Evolutionary conservation across 2,797 vertebrate genomes (phyloP).

Genomic region (Momotus momota): DNA sequence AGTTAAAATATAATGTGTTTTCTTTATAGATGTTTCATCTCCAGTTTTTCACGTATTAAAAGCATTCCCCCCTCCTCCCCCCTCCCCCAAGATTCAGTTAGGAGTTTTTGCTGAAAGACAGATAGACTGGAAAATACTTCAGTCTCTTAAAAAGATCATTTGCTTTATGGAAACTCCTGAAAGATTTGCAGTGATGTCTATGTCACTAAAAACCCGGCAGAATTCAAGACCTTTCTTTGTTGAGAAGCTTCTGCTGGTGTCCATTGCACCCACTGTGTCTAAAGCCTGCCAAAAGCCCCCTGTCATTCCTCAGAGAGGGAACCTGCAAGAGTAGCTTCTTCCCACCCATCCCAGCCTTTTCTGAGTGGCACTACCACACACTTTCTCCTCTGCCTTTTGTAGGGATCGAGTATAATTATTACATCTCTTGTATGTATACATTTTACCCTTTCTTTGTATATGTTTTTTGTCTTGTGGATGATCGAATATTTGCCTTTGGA

Average conservation of each 20-base stretch:
- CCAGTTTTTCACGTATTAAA: neutral
- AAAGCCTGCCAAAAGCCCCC: neutral
- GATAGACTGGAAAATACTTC: neutral
- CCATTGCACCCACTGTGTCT: accelerated
- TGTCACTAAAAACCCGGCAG: neutral
- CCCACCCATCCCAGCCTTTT: neutral
- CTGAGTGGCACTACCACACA: accelerated
- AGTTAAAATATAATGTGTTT: neutral
- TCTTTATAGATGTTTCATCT: neutral
- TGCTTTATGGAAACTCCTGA: neutral
- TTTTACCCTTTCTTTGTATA: neutral
- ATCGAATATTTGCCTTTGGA: neutral
- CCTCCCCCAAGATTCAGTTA: neutral
- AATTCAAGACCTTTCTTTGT: neutral
- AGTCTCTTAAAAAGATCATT: neutral
- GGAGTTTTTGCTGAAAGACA: neutral
- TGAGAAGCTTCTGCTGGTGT: neutral
- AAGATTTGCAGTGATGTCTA: neutral
- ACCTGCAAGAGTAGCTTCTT: neutral
- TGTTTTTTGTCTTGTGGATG: neutral
- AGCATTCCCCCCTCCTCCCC: too few species aligned
- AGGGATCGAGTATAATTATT: accelerated
- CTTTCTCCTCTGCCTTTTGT: neutral
- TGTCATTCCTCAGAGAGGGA: accelerated
- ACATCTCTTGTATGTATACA: neutral